Percentiles rank a stretch among this genome's conserved stretches.
These are phyloP conservation scores for Cyphomyrmex costatus DNA, from an alignment of 1,140 invertebrate species.

Conservation along the genomic window DNA sequence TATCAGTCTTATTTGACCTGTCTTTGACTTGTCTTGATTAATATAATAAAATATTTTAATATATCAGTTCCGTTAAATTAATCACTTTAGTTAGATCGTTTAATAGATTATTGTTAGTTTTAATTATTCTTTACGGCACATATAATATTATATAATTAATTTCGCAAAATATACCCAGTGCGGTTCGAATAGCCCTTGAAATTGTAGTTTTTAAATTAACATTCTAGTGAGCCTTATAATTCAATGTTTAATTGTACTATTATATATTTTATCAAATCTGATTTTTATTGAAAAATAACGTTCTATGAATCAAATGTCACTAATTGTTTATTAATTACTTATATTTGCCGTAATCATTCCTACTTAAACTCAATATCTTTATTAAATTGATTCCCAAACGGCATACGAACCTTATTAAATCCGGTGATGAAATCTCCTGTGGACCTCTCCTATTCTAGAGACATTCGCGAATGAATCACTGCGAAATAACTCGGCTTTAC, in stretches of 20 bases:
- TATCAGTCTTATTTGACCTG: too few relatives aligned
- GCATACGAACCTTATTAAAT: conserved; percentile 43
- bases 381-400: neutral
- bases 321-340: neutral
- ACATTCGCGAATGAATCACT: neutral
- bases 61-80: neutral
- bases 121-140: neutral
- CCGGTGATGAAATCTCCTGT: conserved; percentile 7
- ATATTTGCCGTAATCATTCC: neutral
- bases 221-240: too few relatives aligned
- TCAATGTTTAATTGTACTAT: too few relatives aligned
- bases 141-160: too few relatives aligned
- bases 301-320: neutral
- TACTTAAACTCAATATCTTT: neutral
- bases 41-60: neutral
- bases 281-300: conserved; percentile 11
- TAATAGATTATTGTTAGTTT: neutral
- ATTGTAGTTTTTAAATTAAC: too few relatives aligned
- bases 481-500: neutral
- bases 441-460: neutral
- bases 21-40: neutral
- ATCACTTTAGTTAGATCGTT: neutral
- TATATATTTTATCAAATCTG: neutral
- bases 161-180: too few relatives aligned
- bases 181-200: too few relatives aligned